Evolutionary conservation across 2,113 vertebrate genomes (phyloP).

Genomic region (Azemiops feae): DNA sequence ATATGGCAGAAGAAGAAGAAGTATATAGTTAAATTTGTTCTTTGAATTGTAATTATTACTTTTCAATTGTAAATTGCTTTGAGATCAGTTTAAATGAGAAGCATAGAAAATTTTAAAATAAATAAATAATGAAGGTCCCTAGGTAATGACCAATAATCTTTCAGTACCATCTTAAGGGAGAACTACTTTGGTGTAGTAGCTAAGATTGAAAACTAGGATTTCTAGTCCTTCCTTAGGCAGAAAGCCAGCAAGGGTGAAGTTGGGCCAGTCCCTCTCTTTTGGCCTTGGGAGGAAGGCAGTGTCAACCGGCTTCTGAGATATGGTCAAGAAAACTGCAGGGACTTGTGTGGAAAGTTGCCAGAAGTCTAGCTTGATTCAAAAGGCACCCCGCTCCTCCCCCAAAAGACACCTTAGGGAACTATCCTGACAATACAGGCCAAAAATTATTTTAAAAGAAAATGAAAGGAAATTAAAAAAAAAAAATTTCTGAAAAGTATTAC

Average conservation of each 20-base stretch:
- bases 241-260: background rate
- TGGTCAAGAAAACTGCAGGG: background rate
- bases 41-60: background rate
- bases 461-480: background rate
- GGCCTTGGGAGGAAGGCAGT: background rate
- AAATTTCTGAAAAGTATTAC: background rate
- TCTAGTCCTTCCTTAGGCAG: background rate
- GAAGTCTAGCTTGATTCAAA: background rate
- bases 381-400: too few relatives aligned
- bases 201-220: background rate
- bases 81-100: background rate
- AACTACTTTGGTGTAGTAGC: background rate
- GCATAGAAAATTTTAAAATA: background rate
- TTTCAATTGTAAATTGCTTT: background rate
- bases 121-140: background rate
- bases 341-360: background rate
- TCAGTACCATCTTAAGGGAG: background rate
- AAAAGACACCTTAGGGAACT: background rate
- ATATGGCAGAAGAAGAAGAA: too few relatives aligned
- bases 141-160: background rate
- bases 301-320: background rate
- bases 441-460: background rate
- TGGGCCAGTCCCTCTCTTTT: background rate
- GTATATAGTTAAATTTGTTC: background rate
- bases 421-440: background rate